These are phyloP conservation scores for Heterodera filipjevi DNA, from an alignment of 2,888 invertebrate species.

Conservation along the genomic window DNA sequence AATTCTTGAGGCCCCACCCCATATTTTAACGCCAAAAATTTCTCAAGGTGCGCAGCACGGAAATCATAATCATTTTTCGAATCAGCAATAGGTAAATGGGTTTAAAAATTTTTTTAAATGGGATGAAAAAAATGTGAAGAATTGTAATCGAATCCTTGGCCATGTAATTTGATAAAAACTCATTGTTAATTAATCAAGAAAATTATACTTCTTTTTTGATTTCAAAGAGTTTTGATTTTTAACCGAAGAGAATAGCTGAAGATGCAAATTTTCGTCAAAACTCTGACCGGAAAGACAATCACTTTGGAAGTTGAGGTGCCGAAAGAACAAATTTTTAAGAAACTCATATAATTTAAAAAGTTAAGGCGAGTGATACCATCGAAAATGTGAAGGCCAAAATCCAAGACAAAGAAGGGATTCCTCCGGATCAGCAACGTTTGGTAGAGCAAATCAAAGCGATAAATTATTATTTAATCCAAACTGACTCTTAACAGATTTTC, in stretches of 20 bases:
- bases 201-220: no score
- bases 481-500: slow-evolving; percentile 17
- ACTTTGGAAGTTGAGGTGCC: slow-evolving; percentile 43
- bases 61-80: no score
- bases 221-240: no score
- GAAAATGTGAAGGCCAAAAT: slow-evolving; percentile 63
- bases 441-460: slow-evolving; percentile 28
- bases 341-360: not conserved
- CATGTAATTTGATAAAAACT: no score
- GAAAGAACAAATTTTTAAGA: slow-evolving; percentile 36
- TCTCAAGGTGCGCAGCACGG: no score
- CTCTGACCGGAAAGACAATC: slow-evolving; percentile 80
- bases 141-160: no score
- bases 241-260: slow-evolving; percentile 4
- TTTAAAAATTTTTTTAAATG: no score
- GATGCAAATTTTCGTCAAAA: slow-evolving; percentile 30
- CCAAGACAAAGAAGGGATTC: slow-evolving; percentile 60
- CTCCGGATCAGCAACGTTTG: slow-evolving; percentile 59
- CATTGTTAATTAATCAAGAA: no score
- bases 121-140: no score
- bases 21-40: no score
- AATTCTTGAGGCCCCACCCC: no score
- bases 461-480: not conserved
- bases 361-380: slow-evolving; percentile 59
- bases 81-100: no score